Evolutionary conservation across 2,113 vertebrate species (phyloP).

Genomic region (Gasterosteus nipponicus): DNA sequence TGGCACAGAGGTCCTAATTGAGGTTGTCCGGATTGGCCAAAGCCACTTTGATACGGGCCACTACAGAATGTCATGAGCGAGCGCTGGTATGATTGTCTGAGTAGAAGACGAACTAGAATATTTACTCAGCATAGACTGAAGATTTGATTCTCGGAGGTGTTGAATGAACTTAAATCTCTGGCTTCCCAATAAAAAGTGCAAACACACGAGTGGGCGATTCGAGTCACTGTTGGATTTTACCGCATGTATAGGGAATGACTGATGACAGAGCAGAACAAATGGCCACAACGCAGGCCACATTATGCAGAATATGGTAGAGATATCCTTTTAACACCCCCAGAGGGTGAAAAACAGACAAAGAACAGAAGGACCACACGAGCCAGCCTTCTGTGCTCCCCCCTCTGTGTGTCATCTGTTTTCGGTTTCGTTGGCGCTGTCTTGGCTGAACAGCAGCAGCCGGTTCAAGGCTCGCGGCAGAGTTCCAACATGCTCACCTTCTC

Average conservation of each 20-base stretch:
- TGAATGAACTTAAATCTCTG: not conserved
- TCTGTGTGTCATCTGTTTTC: slow-evolving; percentile 75
- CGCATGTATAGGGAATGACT: slow-evolving; percentile 13
- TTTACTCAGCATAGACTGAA: slow-evolving; percentile 4
- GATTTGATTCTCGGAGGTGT: slow-evolving; percentile 10
- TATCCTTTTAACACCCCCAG: slow-evolving; percentile 63
- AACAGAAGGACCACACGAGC: slow-evolving; percentile 67
- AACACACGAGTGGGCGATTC: slow-evolving; percentile 4
- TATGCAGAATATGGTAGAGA: slow-evolving; percentile 63
- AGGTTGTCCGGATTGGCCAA: slow-evolving; percentile 59
- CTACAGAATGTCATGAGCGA: slow-evolving; percentile 30
- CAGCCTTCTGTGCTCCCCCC: slow-evolving; percentile 41
- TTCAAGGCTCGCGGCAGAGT: slow-evolving; percentile 49
- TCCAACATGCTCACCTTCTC: slow-evolving; percentile 67
- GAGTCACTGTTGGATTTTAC: slow-evolving; percentile 27
- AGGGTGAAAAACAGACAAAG: slow-evolving; percentile 71
- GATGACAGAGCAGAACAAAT: slow-evolving; percentile 36
- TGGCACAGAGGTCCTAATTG: slow-evolving; percentile 58
- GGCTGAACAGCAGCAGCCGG: slow-evolving; percentile 72
- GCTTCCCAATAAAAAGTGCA: slow-evolving; percentile 4
- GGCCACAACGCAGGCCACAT: slow-evolving; percentile 44
- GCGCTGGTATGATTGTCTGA: slow-evolving; percentile 19
- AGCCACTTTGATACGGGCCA: slow-evolving; percentile 45
- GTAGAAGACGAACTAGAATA: slow-evolving; percentile 29
- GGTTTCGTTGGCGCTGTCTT: slow-evolving; percentile 67